These are phyloP conservation scores for Cryptus viduatorius DNA, from an alignment of 2,888 invertebrate species.

Conservation along the genomic window DNA sequence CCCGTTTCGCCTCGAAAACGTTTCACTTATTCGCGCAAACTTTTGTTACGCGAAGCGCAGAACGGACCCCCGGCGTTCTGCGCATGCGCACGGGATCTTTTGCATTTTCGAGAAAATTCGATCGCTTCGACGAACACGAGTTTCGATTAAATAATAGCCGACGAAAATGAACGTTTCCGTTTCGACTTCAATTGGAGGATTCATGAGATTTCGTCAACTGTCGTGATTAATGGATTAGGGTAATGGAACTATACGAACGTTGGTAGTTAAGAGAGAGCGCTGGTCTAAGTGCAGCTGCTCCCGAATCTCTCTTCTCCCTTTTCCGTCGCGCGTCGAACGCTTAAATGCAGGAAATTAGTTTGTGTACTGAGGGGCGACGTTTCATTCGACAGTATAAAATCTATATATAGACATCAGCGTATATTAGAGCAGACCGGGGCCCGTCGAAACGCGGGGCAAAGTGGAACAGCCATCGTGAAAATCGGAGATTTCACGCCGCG, in stretches of 20 bases:
- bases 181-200: too few relatives aligned
- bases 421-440: neutral
- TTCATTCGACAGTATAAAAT: slow-evolving; percentile 26
- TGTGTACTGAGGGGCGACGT: slow-evolving; percentile 67
- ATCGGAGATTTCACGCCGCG: too few relatives aligned
- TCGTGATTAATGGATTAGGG: neutral
- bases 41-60: neutral
- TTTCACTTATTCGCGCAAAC: neutral
- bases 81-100: too few relatives aligned
- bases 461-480: too few relatives aligned
- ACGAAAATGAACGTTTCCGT: too few relatives aligned
- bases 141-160: too few relatives aligned
- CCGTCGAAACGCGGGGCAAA: too few relatives aligned
- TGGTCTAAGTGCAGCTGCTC: slow-evolving; percentile 12
- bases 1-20: neutral
- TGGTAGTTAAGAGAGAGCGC: neutral
- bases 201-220: neutral
- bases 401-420: slow-evolving; percentile 38
- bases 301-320: slow-evolving; percentile 46
- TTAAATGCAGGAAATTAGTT: slow-evolving; percentile 74
- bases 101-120: neutral
- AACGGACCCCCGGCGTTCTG: neutral
- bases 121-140: too few relatives aligned
- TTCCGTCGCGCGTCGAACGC: slow-evolving; percentile 56
- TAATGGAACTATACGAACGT: neutral